phyloP scores from a whole-genome alignment of 2,113 vertebrate genomes.

The Pelvicachromis taeniatus region DNA sequence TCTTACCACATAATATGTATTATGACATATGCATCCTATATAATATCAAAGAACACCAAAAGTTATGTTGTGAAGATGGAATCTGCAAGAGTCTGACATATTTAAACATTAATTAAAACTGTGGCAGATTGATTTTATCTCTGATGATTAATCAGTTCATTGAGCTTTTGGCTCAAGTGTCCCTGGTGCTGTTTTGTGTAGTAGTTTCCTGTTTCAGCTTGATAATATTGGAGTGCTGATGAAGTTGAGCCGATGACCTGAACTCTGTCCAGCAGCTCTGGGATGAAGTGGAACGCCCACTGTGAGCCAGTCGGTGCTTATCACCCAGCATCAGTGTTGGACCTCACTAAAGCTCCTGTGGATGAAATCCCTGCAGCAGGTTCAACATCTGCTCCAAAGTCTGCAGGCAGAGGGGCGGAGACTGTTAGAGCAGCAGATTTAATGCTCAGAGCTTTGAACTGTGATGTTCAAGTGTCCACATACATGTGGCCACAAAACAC shows the following conservation, averaged over 20 bases:
- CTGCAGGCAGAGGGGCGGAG: background rate
- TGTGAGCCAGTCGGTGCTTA: background rate
- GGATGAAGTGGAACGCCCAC: background rate
- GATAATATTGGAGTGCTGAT: background rate
- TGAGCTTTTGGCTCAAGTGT: background rate
- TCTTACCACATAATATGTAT: rapidly evolving
- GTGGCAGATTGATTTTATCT: background rate
- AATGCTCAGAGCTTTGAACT: background rate
- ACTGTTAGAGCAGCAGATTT: background rate
- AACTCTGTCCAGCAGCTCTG: background rate
- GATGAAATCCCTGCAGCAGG: background rate
- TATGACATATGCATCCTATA: background rate
- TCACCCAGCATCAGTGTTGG: background rate
- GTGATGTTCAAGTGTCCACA: background rate
- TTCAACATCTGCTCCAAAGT: background rate
- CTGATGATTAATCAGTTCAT: background rate
- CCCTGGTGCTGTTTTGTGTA: background rate
- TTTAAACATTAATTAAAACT: background rate
- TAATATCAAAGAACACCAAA: background rate
- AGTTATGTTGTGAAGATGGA: background rate
- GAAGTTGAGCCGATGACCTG: background rate
- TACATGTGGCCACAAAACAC: background rate
- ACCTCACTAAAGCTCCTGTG: background rate
- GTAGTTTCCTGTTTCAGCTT: background rate
- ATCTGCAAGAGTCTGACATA: background rate